A percentile compares a stretch with the other conserved stretches of the same genome.
These are phyloP conservation scores for Drosophila azteca DNA, from an alignment of 1,140 invertebrate species.

Conservation along the genomic window DNA sequence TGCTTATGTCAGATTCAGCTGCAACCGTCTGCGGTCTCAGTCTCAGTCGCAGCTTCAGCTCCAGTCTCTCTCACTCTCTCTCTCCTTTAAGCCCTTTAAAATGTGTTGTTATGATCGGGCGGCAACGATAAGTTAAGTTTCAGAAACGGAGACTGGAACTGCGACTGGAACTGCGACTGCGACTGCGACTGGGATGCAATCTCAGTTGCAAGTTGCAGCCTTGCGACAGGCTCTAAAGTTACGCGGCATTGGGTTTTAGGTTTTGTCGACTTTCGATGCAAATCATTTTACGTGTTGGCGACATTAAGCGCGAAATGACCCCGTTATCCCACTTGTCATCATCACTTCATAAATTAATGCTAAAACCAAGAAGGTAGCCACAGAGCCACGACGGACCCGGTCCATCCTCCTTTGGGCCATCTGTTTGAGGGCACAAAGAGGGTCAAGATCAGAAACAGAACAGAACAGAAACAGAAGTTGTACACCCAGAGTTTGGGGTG, in stretches of 20 bases:
- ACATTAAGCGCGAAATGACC: conserved; percentile 83
- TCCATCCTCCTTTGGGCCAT: background rate
- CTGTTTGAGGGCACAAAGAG: conserved; percentile 2
- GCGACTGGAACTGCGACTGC: conserved; percentile 8
- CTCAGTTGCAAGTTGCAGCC: conserved; percentile 59
- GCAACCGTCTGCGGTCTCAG: conserved; percentile 56
- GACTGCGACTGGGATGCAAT: conserved; percentile 9
- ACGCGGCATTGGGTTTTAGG: conserved; percentile 64
- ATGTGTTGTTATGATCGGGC: conserved; percentile 83
- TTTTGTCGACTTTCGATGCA: conserved; percentile 65
- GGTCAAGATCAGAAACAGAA: conserved; percentile 31
- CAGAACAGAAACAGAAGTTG: conserved; percentile 40
- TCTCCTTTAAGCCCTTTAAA: conserved; percentile 77
- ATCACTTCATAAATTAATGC: conserved; percentile 83
- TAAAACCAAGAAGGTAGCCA: conserved; percentile 51
- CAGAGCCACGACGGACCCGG: conserved; percentile 17
- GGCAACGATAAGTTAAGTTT: conserved; percentile 68
- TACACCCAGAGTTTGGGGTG: background rate
- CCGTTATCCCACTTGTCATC: conserved; percentile 83
- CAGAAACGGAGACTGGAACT: conserved; percentile 17
- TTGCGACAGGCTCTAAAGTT: conserved; percentile 73
- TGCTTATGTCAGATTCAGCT: conserved; percentile 76
- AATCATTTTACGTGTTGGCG: conserved; percentile 83
- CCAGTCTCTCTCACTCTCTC: background rate
- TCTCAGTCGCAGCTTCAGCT: background rate